A percentile compares a stretch with the other conserved stretches of the same genome.
Evolutionary conservation across 2,113 vertebrate genomes (phyloP).

Genomic region (Rutilus rutilus): DNA sequence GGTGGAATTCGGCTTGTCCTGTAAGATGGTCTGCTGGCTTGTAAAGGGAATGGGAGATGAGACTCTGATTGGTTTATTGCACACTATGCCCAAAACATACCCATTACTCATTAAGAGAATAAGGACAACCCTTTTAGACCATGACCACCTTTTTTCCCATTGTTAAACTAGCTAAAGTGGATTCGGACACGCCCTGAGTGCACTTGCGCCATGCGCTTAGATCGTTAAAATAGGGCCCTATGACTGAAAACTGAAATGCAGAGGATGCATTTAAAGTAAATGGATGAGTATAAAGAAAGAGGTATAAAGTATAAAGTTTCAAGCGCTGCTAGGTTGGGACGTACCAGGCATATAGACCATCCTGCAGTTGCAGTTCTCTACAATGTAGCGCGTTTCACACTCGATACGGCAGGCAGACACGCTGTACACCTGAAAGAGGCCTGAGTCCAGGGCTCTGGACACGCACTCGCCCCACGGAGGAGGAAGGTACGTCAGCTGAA

Average conservation of each 20-base stretch:
- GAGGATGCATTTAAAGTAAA: neutral
- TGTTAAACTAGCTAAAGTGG: too few relatives aligned
- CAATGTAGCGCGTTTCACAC: conserved; percentile 97
- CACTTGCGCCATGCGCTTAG: too few relatives aligned
- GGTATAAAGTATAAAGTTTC: neutral
- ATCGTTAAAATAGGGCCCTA: too few relatives aligned
- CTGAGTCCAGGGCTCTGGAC: conserved; percentile 87
- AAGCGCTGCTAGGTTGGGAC: neutral
- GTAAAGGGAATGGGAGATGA: too few relatives aligned
- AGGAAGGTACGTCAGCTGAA: conserved; percentile 92
- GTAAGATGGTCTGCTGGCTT: too few relatives aligned
- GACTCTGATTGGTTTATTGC: too few relatives aligned
- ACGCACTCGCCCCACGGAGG: conserved; percentile 97
- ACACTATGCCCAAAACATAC: too few relatives aligned
- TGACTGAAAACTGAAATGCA: neutral
- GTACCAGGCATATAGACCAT: conserved; percentile 99
- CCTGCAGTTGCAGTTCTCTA: conserved; percentile 98
- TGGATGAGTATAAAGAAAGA: neutral
- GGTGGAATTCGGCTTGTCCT: too few relatives aligned
- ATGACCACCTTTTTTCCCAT: too few relatives aligned
- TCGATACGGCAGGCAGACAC: conserved; percentile 96
- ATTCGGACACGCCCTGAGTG: too few relatives aligned
- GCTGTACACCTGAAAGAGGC: conserved; percentile 95
- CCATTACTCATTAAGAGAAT: too few relatives aligned
- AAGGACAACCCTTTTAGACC: too few relatives aligned